Evolutionary conservation across 2,113 vertebrate species (phyloP).

Genomic region (Geococcyx californianus): DNA sequence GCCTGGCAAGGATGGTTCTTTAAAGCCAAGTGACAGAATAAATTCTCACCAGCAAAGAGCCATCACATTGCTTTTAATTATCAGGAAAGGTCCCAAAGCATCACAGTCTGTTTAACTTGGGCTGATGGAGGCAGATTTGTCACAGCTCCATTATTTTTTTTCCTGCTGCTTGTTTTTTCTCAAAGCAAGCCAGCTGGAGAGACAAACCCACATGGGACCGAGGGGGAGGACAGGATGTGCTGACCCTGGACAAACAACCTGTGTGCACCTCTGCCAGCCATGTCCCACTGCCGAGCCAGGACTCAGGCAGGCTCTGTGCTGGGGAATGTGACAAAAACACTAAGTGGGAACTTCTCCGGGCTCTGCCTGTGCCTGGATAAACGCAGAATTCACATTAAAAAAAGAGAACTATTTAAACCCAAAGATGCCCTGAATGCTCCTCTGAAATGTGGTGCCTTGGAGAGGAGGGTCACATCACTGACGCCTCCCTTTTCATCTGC

Average conservation of each 20-base stretch:
- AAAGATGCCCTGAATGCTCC: background rate
- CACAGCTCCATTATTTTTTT: background rate
- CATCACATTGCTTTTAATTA: slow-evolving; percentile 8
- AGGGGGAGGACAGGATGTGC: background rate
- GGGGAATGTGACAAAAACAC: background rate
- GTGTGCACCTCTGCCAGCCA: fast-evolving
- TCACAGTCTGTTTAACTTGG: background rate
- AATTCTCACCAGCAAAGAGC: slow-evolving; percentile 38
- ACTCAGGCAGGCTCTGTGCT: background rate
- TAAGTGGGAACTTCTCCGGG: background rate
- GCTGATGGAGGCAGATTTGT: background rate
- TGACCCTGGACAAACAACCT: background rate
- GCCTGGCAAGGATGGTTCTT: background rate
- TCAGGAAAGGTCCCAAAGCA: background rate
- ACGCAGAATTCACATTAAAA: background rate
- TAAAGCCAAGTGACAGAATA: background rate
- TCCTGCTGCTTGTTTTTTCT: background rate
- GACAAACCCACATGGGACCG: background rate
- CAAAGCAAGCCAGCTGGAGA: background rate
- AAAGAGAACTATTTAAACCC: background rate
- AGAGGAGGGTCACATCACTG: background rate
- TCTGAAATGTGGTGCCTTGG: background rate
- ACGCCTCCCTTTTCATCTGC: background rate
- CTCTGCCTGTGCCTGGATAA: background rate
- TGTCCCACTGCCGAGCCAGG: background rate